Evolutionary conservation across 2,888 invertebrate genomes (phyloP).

Genomic region (Dexiosoma caninum): DNA sequence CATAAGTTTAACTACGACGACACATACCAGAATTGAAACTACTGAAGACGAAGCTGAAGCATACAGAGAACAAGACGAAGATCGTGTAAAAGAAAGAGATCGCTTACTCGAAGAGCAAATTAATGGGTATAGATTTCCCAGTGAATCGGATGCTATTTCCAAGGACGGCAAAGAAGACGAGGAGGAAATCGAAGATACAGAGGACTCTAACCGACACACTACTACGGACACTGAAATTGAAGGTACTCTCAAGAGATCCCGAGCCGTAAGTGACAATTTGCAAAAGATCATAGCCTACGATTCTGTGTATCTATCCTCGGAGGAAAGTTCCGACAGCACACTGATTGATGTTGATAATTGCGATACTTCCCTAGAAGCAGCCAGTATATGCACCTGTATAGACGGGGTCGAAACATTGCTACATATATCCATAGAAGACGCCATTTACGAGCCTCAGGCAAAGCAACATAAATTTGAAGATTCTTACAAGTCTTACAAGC

Average conservation of each 20-base stretch:
- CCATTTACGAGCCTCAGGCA: conserved; percentile 71
- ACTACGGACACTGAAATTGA: conserved; percentile 60
- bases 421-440: conserved; percentile 76
- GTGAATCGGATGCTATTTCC: conserved; percentile 6
- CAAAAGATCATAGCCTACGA: conserved; percentile 77
- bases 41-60: conserved; percentile 68
- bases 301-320: conserved; percentile 77
- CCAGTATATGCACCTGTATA: conserved; percentile 52
- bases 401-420: conserved; percentile 67
- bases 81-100: conserved; percentile 24
- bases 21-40: conserved; percentile 70
- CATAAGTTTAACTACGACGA: conserved; percentile 73
- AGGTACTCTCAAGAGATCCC: conserved; percentile 67
- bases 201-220: conserved; percentile 47
- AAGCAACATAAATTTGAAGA: conserved; percentile 66
- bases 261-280: conserved; percentile 66
- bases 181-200: conserved; percentile 42
- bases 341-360: conserved; percentile 70
- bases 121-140: conserved; percentile 5
- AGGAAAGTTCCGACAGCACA: conserved; percentile 76
- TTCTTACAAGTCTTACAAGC: neutral
- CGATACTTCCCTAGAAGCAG: conserved; percentile 66
- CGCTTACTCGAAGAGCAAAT: conserved; percentile 32
- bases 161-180: neutral
- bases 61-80: conserved; percentile 32